These are phyloP conservation scores for Drosophila seguyi DNA, from an alignment of 1,140 invertebrate genomes.

Conservation along the genomic window DNA sequence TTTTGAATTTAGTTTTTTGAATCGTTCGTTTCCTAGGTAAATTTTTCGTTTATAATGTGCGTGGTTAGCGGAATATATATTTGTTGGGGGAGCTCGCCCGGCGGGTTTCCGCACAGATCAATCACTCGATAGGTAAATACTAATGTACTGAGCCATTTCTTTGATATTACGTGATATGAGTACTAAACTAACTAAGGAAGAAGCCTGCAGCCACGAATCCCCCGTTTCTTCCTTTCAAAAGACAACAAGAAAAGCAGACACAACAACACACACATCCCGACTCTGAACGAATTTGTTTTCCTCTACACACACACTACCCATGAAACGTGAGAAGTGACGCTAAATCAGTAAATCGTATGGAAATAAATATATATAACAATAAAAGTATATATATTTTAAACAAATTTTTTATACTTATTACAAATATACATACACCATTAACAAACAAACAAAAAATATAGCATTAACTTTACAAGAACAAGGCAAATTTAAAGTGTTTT, in stretches of 20 bases:
- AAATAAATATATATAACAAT: conserved; percentile 25
- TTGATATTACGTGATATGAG: conserved; percentile 79
- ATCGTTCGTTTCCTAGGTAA: conserved; percentile 41
- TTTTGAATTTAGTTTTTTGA: conserved; percentile 51
- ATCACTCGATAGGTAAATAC: conserved; percentile 59
- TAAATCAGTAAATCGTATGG: conserved; percentile 60
- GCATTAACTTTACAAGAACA: conserved; percentile 69
- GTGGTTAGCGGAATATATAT: conserved; percentile 19
- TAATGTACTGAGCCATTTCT: conserved; percentile 73
- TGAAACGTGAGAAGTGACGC: conserved; percentile 29
- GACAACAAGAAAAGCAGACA: conserved; percentile 2
- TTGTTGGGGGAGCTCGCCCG: conserved; percentile 2
- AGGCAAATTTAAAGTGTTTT: conserved; percentile 63
- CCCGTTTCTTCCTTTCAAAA: conserved; percentile 12
- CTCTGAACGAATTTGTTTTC: conserved; percentile 66
- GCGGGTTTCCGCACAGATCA: conserved; percentile 27
- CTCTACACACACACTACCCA: conserved; percentile 9
- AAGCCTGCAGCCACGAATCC: conserved; percentile 58
- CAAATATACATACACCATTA: conserved; percentile 68
- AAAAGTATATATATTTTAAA: conserved; percentile 76
- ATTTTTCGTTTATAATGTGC: conserved; percentile 39
- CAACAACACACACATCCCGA: conserved; percentile 33
- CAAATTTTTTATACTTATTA: conserved; percentile 80
- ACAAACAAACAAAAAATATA: conserved; percentile 34
- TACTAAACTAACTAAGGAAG: conserved; percentile 75